Conservation (phyloP, 1,140 invertebrate species). For the Belonocnema kinseyi region DNA sequence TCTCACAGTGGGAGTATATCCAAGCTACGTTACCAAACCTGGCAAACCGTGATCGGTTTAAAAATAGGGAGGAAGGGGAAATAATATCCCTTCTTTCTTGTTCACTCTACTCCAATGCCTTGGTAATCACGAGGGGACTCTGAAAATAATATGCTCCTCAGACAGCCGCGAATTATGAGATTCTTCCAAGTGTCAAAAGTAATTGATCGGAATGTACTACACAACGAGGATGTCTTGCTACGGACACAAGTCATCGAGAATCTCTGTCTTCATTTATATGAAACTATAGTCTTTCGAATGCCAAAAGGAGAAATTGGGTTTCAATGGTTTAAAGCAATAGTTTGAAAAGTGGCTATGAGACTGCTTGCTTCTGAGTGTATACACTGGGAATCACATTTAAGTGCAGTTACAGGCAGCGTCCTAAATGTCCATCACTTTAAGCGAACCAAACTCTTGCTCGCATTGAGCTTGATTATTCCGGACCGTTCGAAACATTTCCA, state of each 20-base stretch:
- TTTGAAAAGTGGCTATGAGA: too few relatives aligned
- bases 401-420: too few relatives aligned
- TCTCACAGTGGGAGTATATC: background rate
- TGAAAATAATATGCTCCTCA: constrained; percentile 19
- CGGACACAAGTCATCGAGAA: constrained; percentile 2
- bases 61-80: too few relatives aligned
- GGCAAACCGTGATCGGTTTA: too few relatives aligned
- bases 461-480: rapidly evolving
- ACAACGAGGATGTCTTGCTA: constrained; percentile 4
- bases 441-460: too few relatives aligned
- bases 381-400: too few relatives aligned
- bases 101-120: background rate
- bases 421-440: too few relatives aligned
- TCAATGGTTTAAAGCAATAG: background rate
- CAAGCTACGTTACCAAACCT: too few relatives aligned
- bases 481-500: rapidly evolving
- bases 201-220: constrained; percentile 22
- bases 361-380: too few relatives aligned
- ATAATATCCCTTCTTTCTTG: background rate
- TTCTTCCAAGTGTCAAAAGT: constrained; percentile 4
- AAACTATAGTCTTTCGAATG: constrained; percentile 26
- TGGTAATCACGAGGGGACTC: background rate
- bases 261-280: constrained; percentile 3
- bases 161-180: constrained; percentile 8
- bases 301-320: background rate